Percentiles rank a stretch among this genome's conserved stretches.
These are phyloP conservation scores for Gila orcuttii DNA, from an alignment of 2,113 vertebrate species.

Conservation along the genomic window DNA sequence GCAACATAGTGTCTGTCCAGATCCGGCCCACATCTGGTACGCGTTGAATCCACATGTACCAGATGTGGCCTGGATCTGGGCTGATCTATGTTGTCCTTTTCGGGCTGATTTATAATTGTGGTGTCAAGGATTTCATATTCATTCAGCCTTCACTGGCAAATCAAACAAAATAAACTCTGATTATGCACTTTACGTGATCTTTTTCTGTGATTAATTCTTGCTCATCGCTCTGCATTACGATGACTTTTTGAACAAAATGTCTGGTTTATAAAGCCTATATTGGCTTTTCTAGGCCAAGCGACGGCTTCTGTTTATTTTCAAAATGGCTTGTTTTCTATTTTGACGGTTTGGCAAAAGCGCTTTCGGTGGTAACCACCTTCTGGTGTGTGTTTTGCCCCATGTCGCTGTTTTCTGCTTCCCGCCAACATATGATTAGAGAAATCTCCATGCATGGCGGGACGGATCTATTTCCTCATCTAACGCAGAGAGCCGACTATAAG, in stretches of 20 bases:
- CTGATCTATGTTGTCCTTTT: background rate
- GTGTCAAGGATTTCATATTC: background rate
- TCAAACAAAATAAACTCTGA: background rate
- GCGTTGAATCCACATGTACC: too few species aligned
- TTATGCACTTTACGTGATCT: background rate
- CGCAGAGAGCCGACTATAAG: slow-evolving; percentile 44
- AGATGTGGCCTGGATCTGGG: too few species aligned
- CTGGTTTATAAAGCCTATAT: background rate
- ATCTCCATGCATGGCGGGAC: slow-evolving; percentile 56
- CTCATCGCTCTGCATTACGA: background rate
- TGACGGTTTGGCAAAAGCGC: slow-evolving; percentile 16
- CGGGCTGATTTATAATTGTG: background rate
- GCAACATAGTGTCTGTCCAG: too few species aligned
- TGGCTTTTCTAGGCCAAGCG: background rate
- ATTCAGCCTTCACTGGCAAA: background rate
- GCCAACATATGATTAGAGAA: slow-evolving; percentile 57
- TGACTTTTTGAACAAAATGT: background rate
- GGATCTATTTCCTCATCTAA: slow-evolving; percentile 53
- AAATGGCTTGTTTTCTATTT: slow-evolving; percentile 15
- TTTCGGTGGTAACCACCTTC: slow-evolving; percentile 43
- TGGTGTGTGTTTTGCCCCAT: slow-evolving; percentile 49
- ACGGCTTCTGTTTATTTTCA: slow-evolving; percentile 11
- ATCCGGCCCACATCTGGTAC: too few species aligned
- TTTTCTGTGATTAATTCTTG: background rate
- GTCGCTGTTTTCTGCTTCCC: slow-evolving; percentile 46